Percentiles rank a stretch among this genome's conserved stretches.
phyloP scores from a whole-genome alignment of 1,140 invertebrate species.

The Archivesica marissinica region DNA sequence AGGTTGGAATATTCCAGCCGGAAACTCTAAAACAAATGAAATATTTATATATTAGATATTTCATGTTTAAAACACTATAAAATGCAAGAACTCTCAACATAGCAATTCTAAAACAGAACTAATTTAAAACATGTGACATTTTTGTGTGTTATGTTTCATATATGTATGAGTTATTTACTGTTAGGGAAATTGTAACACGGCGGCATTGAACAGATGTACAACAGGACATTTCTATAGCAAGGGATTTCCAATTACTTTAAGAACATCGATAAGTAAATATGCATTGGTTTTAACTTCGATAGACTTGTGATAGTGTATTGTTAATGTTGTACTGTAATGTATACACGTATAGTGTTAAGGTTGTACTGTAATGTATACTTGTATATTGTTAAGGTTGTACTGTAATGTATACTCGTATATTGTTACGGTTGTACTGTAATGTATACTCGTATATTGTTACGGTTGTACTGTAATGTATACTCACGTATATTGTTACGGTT shows the following conservation, averaged over 20 bases:
- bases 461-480: too few species aligned
- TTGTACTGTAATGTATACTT: too few species aligned
- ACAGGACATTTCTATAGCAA: not conserved
- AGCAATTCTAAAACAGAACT: not conserved
- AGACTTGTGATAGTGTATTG: not conserved
- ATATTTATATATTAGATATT: not conserved
- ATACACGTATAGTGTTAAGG: not conserved
- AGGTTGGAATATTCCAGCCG: slow-evolving; percentile 90
- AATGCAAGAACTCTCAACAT: not conserved
- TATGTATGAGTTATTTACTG: not conserved
- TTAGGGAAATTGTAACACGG: not conserved
- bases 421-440: too few species aligned
- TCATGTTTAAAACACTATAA: not conserved
- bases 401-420: too few species aligned
- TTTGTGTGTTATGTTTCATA: too few species aligned
- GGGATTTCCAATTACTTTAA: not conserved
- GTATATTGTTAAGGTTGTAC: too few species aligned
- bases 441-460: too few species aligned
- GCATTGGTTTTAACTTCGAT: not conserved
- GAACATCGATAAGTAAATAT: not conserved
- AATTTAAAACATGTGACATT: too few species aligned
- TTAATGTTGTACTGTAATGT: not conserved
- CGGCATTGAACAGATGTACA: not conserved
- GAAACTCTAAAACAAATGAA: slow-evolving; percentile 63
- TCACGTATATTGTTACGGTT: too few species aligned